Evolutionary conservation across 2,113 vertebrate species (phyloP).

Genomic region (Perccottus glenii): DNA sequence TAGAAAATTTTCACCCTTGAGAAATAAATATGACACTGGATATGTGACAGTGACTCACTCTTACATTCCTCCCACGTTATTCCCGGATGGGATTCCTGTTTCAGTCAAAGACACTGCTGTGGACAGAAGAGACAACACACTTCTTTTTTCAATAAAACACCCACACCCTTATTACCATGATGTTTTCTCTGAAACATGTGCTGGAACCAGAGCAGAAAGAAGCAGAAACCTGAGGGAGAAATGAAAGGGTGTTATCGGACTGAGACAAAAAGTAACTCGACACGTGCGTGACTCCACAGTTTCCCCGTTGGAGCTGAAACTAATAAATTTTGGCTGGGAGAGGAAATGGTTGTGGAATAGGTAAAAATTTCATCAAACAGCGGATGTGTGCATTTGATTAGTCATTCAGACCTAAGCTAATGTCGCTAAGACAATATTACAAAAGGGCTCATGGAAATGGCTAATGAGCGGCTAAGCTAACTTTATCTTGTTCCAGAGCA

Average conservation of each 20-base stretch:
- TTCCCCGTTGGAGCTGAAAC: constrained; percentile 51
- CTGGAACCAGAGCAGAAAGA: constrained; percentile 1
- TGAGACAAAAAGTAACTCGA: constrained; percentile 44
- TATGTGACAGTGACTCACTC: constrained; percentile 22
- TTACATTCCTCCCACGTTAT: constrained; percentile 44
- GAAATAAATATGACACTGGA: not conserved
- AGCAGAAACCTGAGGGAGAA: constrained; percentile 4
- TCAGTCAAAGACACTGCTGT: constrained; percentile 61
- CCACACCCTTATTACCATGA: constrained; percentile 12
- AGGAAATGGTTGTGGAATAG: constrained; percentile 70
- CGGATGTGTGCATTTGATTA: constrained; percentile 73
- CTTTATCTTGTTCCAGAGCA: constrained; percentile 56
- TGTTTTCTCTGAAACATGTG: constrained; percentile 30
- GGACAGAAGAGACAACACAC: constrained; percentile 30
- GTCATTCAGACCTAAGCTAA: constrained; percentile 70
- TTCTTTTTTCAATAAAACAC: constrained; percentile 7
- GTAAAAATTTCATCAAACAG: constrained; percentile 72
- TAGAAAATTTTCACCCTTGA: not conserved
- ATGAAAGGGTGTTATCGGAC: constrained; percentile 44
- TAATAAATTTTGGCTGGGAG: constrained; percentile 57
- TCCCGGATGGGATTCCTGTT: constrained; percentile 70
- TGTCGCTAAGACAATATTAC: constrained; percentile 71
- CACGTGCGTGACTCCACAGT: constrained; percentile 37
- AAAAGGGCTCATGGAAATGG: constrained; percentile 66
- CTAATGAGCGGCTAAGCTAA: constrained; percentile 74